Evolutionary conservation across 2,888 invertebrate genomes (phyloP).

Genomic region (Xylocampa areola): DNA sequence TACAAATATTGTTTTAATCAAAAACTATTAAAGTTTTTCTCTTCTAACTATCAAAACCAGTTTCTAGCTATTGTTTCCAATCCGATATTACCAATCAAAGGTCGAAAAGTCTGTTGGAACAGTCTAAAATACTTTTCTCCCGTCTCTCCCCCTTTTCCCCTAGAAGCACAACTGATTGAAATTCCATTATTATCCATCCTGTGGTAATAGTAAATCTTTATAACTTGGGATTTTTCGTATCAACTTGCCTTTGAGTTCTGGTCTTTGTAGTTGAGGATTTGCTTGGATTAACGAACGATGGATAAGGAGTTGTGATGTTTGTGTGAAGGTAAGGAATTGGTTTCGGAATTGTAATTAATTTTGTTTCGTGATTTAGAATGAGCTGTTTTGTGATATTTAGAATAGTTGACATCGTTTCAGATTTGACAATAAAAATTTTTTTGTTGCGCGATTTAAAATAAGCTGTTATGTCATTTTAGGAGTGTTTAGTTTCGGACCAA

Average conservation of each 20-base stretch:
- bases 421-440: too few species aligned
- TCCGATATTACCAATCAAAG: slow-evolving; percentile 60
- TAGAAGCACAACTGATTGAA: slow-evolving; percentile 81
- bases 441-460: too few species aligned
- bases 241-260: slow-evolving; percentile 70
- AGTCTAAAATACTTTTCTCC: slow-evolving; percentile 57
- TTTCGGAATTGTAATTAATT: slow-evolving; percentile 25
- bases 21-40: slow-evolving; percentile 3
- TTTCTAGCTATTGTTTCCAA: slow-evolving; percentile 53
- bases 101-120: slow-evolving; percentile 48
- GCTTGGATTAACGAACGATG: slow-evolving; percentile 72
- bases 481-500: too few species aligned
- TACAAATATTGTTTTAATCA: too few species aligned
- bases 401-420: background rate
- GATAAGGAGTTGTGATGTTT: slow-evolving; percentile 53
- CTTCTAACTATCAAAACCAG: slow-evolving; percentile 18
- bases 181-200: slow-evolving; percentile 86
- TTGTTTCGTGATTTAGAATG: background rate
- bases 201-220: slow-evolving; percentile 81
- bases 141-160: slow-evolving; percentile 21
- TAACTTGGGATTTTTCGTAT: slow-evolving; percentile 80
- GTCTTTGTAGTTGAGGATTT: slow-evolving; percentile 76
- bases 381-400: background rate
- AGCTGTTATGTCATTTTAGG: too few species aligned
- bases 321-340: slow-evolving; percentile 11